Evolutionary conservation across 2,113 vertebrate species (phyloP).

Genomic region (Tyto alba): DNA sequence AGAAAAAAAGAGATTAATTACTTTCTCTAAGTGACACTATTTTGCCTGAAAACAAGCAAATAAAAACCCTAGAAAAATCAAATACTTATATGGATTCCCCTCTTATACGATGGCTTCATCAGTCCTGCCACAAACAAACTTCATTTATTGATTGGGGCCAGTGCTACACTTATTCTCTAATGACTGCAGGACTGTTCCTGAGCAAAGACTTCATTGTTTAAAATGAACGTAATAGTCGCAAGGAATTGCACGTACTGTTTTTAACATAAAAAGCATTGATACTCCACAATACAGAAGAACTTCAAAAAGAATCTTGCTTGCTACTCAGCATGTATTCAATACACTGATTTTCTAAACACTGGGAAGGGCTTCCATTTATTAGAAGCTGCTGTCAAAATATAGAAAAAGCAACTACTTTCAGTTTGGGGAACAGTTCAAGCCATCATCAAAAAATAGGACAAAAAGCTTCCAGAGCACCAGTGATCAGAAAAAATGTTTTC

Average conservation of each 20-base stretch:
- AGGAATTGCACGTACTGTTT: neutral
- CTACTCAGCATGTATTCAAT: neutral
- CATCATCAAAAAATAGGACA: neutral
- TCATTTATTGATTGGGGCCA: neutral
- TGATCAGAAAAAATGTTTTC: neutral
- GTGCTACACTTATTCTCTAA: neutral
- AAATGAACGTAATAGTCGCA: rapidly evolving
- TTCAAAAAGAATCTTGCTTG: neutral
- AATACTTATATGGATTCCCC: neutral
- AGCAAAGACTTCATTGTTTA: constrained; percentile 1
- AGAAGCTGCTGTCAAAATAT: neutral
- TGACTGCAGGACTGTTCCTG: neutral
- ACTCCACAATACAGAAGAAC: neutral
- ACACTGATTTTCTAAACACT: neutral
- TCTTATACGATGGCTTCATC: neutral
- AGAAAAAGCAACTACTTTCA: constrained; percentile 19
- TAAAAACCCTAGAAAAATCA: neutral
- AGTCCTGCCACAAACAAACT: neutral
- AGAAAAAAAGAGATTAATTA: neutral
- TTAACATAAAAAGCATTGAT: neutral
- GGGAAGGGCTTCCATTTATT: neutral
- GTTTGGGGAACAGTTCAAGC: neutral
- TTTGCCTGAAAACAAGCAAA: neutral
- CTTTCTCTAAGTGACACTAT: neutral
- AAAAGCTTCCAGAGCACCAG: neutral